These are phyloP conservation scores for Macropus fuliginosus DNA, from an alignment of 2,797 vertebrate species.

Conservation along the genomic window DNA sequence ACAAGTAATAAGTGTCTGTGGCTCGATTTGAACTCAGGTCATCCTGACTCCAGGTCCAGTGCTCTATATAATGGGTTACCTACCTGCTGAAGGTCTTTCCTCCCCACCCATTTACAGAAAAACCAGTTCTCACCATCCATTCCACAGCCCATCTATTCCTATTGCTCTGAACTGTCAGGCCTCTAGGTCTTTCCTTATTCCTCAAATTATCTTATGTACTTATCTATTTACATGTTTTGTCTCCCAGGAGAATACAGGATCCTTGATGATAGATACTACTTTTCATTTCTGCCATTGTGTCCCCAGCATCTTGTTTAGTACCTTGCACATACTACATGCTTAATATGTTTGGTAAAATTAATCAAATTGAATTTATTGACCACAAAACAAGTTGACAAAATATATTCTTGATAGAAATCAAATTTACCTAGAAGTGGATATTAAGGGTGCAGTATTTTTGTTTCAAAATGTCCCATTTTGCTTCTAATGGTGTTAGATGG, in stretches of 20 bases:
- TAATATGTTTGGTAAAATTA: neutral
- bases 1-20: neutral
- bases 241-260: neutral
- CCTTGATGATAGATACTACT: neutral
- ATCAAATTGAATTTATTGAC: neutral
- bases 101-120: neutral
- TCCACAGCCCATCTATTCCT: neutral
- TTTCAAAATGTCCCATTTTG: neutral
- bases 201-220: neutral
- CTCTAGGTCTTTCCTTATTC: neutral
- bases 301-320: neutral
- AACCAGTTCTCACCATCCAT: neutral
- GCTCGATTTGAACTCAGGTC: neutral
- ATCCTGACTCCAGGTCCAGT: neutral
- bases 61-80: neutral
- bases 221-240: neutral
- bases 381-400: neutral
- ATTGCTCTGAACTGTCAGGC: neutral
- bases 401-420: neutral
- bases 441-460: neutral
- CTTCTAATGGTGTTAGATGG: neutral
- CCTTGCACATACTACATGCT: neutral
- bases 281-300: neutral
- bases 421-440: neutral
- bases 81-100: neutral